phyloP scores from a whole-genome alignment of 2,113 vertebrate species.

The Cebidichthys violaceus region DNA sequence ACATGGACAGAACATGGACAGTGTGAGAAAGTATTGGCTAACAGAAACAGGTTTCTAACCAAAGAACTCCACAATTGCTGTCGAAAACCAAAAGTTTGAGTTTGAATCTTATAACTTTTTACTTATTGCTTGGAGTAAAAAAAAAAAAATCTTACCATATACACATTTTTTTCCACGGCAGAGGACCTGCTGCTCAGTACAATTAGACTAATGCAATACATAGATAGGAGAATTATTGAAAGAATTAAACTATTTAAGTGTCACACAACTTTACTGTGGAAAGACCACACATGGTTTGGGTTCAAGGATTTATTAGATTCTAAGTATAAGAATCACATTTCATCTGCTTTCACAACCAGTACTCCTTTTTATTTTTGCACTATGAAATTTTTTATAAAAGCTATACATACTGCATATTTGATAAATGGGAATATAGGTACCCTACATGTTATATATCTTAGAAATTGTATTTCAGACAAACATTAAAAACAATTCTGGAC shows the following conservation, averaged over 20 bases:
- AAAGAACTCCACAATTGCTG: background rate
- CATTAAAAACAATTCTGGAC: background rate
- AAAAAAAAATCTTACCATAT: background rate
- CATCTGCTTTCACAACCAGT: background rate
- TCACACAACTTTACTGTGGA: background rate
- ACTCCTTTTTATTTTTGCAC: background rate
- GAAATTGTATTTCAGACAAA: background rate
- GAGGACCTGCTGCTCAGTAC: background rate
- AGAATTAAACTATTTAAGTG: background rate
- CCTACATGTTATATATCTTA: background rate
- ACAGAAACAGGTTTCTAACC: background rate
- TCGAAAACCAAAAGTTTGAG: background rate
- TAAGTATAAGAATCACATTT: background rate
- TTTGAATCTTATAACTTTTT: background rate
- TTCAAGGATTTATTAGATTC: background rate
- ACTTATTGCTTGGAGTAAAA: background rate
- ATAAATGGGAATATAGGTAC: background rate
- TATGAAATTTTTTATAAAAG: background rate
- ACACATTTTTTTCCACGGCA: background rate
- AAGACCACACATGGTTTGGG: background rate
- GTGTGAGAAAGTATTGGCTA: background rate
- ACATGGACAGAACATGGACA: background rate
- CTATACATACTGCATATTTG: background rate
- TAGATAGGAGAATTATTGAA: background rate
- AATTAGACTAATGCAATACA: background rate